Evolutionary conservation across 2,888 invertebrate species (phyloP).

Genomic region (Cryptocephalus primarius): DNA sequence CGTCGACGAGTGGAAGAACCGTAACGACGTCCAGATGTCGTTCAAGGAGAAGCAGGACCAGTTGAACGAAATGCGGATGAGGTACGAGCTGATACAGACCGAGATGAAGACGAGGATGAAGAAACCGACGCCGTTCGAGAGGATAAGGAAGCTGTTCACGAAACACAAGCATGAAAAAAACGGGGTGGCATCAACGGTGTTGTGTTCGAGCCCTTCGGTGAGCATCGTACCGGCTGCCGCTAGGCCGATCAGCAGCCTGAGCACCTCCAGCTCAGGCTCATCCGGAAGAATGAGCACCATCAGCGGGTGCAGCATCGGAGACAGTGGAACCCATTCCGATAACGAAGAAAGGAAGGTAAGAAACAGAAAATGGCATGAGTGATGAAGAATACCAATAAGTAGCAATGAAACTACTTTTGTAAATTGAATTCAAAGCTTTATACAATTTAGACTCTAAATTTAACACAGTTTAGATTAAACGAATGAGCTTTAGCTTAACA

Average conservation of each 20-base stretch:
- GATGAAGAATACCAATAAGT: too few species aligned
- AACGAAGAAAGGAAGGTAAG: slow-evolving; percentile 57
- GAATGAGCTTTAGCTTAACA: neutral
- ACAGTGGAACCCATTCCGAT: slow-evolving; percentile 78
- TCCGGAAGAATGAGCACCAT: slow-evolving; percentile 75
- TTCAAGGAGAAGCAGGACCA: slow-evolving; percentile 78
- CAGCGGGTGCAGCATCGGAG: slow-evolving; percentile 70
- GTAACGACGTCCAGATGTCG: slow-evolving; percentile 79
- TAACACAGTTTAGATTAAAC: too few species aligned
- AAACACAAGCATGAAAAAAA: slow-evolving; percentile 14
- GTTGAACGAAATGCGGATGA: slow-evolving; percentile 61
- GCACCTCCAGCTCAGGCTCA: slow-evolving; percentile 60
- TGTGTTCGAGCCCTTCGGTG: slow-evolving; percentile 9
- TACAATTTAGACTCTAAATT: neutral
- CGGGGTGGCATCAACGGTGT: slow-evolving; percentile 15
- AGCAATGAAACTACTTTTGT: too few species aligned
- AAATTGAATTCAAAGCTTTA: too few species aligned
- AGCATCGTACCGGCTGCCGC: slow-evolving; percentile 16
- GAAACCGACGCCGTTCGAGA: slow-evolving; percentile 69
- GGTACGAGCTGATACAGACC: slow-evolving; percentile 70
- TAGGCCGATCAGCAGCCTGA: slow-evolving; percentile 57
- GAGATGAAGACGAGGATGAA: slow-evolving; percentile 65
- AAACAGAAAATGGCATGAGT: too few species aligned
- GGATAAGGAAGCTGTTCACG: slow-evolving; percentile 38
- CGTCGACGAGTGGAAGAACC: slow-evolving; percentile 77